Evolutionary conservation across 2,113 vertebrate genomes (phyloP).

Genomic region (Rhadina sibilatrix): DNA sequence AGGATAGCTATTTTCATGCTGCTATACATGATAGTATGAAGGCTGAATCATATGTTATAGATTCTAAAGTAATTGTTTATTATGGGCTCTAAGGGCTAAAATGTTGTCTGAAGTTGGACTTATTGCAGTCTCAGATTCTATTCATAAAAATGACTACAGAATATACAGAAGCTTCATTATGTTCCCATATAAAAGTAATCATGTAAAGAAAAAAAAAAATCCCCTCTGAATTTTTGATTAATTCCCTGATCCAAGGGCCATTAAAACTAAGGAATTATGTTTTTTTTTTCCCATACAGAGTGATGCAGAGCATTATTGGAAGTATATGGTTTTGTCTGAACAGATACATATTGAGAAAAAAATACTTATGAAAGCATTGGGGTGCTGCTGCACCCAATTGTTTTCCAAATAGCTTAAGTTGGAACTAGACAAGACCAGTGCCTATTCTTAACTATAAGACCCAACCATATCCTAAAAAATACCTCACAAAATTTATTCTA

Average conservation of each 20-base stretch:
- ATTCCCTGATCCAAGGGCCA: neutral
- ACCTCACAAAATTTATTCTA: neutral
- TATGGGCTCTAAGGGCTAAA: neutral
- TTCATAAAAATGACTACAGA: neutral
- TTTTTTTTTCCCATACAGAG: neutral
- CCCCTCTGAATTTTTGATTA: neutral
- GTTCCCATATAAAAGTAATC: neutral
- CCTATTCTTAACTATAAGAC: neutral
- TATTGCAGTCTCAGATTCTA: neutral
- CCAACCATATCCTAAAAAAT: neutral
- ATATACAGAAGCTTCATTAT: neutral
- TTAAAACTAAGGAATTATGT: neutral
- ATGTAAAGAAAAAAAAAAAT: neutral
- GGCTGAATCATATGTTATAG: neutral
- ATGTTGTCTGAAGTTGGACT: neutral
- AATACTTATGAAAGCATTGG: neutral
- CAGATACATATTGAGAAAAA: neutral
- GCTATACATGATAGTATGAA: neutral
- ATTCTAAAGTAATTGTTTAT: neutral
- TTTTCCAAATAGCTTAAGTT: neutral
- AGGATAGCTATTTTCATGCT: neutral
- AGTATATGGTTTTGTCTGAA: neutral
- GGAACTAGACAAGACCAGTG: neutral
- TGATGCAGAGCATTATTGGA: neutral
- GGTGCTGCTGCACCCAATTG: neutral